Evolutionary conservation across 1,140 invertebrate genomes (phyloP), one percentile per base, ranked within the genome.

Genomic region (Bombyx mandarina): DNA sequence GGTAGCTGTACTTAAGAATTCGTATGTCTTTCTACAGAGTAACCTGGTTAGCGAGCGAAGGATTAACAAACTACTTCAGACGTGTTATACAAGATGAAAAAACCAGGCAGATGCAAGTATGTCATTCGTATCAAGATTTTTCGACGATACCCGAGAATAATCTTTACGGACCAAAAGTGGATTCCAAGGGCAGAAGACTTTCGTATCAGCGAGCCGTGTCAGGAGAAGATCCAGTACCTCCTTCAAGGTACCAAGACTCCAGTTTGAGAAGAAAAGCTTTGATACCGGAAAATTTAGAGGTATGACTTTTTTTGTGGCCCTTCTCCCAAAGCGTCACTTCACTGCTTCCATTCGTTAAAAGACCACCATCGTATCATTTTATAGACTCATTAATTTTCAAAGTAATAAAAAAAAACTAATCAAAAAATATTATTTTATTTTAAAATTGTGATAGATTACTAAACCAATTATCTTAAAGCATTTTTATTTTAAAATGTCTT

Each of bases 171-270:
- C 59, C 60, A 26, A 73, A 58, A 51, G 50, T 57, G 1, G 75
- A 82, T 50, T 65, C 58, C 42, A 83, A 78, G 43, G 80, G 79
- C 0, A 64, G 82, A 9, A 57, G 80, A 26, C 56, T 83, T 10
- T 83, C 80, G 6, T 86, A 86, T 55, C 80, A 84, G 62, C 59
- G 81, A 42, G 82, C 82, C 3, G 82, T 84, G 8, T 86, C 80
- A 0, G 82, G 80, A 0, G 82, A 83, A 58, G 82, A 86, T 54
- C 80, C 80, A 0, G 65, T 69, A 7, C 50, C 61, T n/a, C 61
- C 66, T 7, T 49, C 57, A 4, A 63, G 69, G 35, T 73, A 75
- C 46, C 73, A 75, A 8, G 79, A 81, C n/a, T 65, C 69, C 1
- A 62, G 43, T 43, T 54, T 73, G 22, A 69, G 69, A 12, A 75